Conservation (phyloP, 2,888 invertebrate genomes). For the Macroteleia sp. region DNA sequence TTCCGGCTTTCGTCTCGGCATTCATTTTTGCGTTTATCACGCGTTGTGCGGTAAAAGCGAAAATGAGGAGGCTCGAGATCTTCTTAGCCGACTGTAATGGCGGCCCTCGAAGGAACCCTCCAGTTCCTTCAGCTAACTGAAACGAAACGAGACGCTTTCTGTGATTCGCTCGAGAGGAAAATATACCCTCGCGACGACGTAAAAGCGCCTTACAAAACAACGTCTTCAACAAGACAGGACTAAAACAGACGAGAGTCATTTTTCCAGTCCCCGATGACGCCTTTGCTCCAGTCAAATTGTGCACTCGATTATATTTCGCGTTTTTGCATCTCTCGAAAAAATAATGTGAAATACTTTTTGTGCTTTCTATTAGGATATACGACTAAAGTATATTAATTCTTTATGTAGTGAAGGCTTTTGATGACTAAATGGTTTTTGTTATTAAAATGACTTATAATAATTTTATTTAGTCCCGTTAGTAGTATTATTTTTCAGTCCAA, state of each 20-base stretch:
- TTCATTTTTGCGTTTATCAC: slow-evolving; percentile 74
- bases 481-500: no score
- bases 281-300: slow-evolving; percentile 27
- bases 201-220: slow-evolving; percentile 60
- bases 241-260: slow-evolving; percentile 51
- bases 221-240: slow-evolving; percentile 55
- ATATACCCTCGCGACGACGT: slow-evolving; percentile 65
- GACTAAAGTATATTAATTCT: no score
- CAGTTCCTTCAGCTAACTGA: slow-evolving; percentile 69
- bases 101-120: slow-evolving; percentile 77
- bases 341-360: no score
- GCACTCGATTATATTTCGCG: slow-evolving; percentile 20
- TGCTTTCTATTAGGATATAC: no score
- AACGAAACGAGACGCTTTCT: slow-evolving; percentile 73
- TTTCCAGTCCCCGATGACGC: slow-evolving; percentile 31
- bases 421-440: no score
- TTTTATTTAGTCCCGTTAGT: no score
- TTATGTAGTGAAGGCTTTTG: no score
- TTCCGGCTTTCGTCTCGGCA: slow-evolving; percentile 66
- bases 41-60: slow-evolving; percentile 67
- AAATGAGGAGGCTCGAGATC: slow-evolving; percentile 73
- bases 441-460: no score
- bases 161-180: slow-evolving; percentile 78
- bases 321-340: slow-evolving; percentile 1
- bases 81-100: slow-evolving; percentile 78